Conservation (phyloP, 2,888 invertebrate species). For the Eugnorisma glareosa region DNA sequence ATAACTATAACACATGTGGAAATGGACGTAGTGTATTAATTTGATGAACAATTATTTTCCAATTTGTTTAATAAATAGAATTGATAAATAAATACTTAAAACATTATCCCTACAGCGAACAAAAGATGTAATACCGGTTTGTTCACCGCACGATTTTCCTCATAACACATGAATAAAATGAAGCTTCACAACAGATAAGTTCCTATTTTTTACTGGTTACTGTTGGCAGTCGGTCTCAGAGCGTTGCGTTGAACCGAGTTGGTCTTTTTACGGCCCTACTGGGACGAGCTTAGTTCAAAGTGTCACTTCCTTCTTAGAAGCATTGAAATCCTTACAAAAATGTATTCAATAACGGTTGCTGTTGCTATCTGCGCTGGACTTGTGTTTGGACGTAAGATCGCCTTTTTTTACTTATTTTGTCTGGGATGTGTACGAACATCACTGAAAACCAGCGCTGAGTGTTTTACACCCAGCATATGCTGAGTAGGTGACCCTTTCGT, state of each 20-base stretch:
- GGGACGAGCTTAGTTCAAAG: background rate
- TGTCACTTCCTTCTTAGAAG: background rate
- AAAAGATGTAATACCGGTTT: constrained; percentile 13
- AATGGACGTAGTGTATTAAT: background rate
- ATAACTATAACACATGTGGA: background rate
- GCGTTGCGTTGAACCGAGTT: background rate
- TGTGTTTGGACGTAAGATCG: constrained; percentile 42
- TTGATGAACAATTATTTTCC: background rate
- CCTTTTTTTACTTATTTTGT: background rate
- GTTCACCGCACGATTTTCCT: constrained; percentile 15
- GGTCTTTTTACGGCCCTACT: background rate
- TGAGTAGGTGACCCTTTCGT: no score
- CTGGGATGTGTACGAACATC: no score
- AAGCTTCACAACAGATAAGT: background rate
- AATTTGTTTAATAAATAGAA: background rate
- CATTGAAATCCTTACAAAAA: constrained; percentile 7
- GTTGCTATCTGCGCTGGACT: constrained; percentile 3
- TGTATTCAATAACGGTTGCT: constrained; percentile 8
- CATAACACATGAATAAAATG: constrained; percentile 4
- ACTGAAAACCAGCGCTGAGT: no score
- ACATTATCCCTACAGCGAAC: background rate
- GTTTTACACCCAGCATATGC: no score
- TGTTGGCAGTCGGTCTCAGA: background rate
- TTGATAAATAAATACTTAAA: background rate
- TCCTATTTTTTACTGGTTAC: background rate